A percentile compares a stretch with the other conserved stretches of the same genome.
These are phyloP conservation scores for Lagopus muta DNA, from an alignment of 2,113 vertebrate species.

Conservation along the genomic window DNA sequence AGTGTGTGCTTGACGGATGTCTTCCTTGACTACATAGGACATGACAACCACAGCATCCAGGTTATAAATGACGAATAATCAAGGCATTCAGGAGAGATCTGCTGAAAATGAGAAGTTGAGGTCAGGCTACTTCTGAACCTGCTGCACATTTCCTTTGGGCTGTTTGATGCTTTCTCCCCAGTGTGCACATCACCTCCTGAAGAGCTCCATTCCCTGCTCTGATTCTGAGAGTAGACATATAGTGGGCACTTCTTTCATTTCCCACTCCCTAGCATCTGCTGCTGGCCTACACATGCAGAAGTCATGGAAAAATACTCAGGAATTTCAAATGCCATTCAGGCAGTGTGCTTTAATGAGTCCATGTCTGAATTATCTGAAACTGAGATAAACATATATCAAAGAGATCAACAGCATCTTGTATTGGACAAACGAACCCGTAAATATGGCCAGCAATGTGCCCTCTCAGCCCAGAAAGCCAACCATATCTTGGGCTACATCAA, in stretches of 20 bases:
- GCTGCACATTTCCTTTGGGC: neutral
- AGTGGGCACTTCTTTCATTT: neutral
- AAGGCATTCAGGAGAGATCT: neutral
- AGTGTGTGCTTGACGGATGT: accelerated
- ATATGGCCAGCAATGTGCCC: too few species aligned
- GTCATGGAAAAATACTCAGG: neutral
- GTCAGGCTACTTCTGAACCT: neutral
- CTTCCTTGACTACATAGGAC: neutral
- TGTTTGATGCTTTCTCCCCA: neutral
- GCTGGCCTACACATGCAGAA: neutral
- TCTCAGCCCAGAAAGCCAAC: too few species aligned
- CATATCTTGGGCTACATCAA: too few species aligned
- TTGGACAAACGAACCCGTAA: neutral
- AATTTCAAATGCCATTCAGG: neutral
- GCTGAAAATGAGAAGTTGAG: neutral
- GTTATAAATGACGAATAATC: accelerated
- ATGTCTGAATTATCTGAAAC: neutral
- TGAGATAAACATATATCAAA: neutral
- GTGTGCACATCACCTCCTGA: accelerated
- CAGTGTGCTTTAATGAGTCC: neutral
- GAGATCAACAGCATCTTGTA: neutral
- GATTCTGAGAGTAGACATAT: neutral
- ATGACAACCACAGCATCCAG: neutral
- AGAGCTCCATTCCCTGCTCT: neutral
- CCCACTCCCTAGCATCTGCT: neutral